Percentiles rank a stretch among this genome's conserved stretches.
Conservation (phyloP, 2,797 vertebrate species). For the Lagodon rhomboides region DNA sequence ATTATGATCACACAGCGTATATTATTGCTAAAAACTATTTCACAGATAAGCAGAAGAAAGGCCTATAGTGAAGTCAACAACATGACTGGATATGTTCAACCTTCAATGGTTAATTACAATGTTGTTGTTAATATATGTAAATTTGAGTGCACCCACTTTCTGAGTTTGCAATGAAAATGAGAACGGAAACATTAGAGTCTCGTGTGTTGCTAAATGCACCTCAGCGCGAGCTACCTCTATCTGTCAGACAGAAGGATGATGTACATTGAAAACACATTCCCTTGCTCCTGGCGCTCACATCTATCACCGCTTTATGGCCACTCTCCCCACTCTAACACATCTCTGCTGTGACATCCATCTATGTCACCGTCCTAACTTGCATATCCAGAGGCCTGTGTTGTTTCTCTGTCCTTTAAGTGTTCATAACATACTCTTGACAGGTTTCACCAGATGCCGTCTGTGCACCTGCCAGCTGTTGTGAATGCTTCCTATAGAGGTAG, state of each 20-base stretch:
- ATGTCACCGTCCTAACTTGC: constrained; percentile 68
- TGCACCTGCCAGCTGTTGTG: constrained; percentile 22
- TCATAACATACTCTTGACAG: constrained; percentile 59
- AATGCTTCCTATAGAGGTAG: constrained; percentile 5
- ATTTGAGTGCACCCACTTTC: constrained; percentile 37
- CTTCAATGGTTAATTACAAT: constrained; percentile 23
- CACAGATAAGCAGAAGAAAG: too few species aligned
- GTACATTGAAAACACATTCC: constrained; percentile 80
- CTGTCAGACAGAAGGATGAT: constrained; percentile 81
- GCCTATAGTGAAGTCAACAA: background rate
- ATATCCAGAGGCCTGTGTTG: constrained; percentile 66
- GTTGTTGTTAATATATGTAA: constrained; percentile 49
- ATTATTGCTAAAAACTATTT: background rate
- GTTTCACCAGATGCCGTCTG: constrained; percentile 52
- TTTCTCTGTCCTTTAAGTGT: constrained; percentile 65
- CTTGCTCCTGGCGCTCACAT: constrained; percentile 76
- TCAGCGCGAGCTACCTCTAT: constrained; percentile 62
- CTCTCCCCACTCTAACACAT: constrained; percentile 66
- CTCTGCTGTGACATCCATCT: constrained; percentile 77
- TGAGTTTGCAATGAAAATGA: constrained; percentile 55
- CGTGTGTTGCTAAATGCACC: constrained; percentile 66
- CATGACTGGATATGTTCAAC: constrained; percentile 12
- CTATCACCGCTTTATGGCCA: constrained; percentile 81
- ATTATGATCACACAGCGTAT: background rate
- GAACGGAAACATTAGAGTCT: constrained; percentile 48